These are phyloP conservation scores for Rhabdomys pumilio DNA, from an alignment of 2,797 vertebrate species.

Conservation along the genomic window DNA sequence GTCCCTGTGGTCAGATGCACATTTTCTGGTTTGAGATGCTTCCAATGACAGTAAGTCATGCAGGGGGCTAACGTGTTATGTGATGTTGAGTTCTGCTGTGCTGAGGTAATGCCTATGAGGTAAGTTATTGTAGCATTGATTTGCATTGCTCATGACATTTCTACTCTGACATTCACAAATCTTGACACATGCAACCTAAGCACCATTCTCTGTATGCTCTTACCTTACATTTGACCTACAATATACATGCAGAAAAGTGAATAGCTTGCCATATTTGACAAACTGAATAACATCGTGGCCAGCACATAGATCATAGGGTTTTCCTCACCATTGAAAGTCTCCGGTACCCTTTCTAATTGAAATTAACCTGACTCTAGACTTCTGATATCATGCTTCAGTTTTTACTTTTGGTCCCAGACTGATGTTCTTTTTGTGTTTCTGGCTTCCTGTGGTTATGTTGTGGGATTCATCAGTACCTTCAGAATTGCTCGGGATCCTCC, in stretches of 20 bases:
- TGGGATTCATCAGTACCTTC: neutral
- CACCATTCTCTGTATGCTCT: neutral
- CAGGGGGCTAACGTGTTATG: slow-evolving; percentile 64
- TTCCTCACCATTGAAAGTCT: neutral
- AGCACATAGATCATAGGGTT: neutral
- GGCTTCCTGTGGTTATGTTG: neutral
- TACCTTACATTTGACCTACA: neutral
- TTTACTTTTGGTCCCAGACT: neutral
- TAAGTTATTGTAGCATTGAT: slow-evolving; percentile 73
- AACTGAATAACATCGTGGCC: neutral
- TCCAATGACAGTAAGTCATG: slow-evolving; percentile 75
- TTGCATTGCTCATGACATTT: slow-evolving; percentile 60
- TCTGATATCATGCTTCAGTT: neutral
- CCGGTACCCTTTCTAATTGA: neutral
- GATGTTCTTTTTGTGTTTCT: neutral
- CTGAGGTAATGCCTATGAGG: slow-evolving; percentile 74
- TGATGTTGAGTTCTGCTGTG: slow-evolving; percentile 77
- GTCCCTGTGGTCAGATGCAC: slow-evolving; percentile 82
- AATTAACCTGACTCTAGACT: neutral
- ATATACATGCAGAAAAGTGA: neutral
- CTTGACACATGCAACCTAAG: slow-evolving; percentile 61
- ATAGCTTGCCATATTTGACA: neutral
- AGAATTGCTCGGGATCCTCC: neutral
- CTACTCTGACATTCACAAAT: slow-evolving; percentile 62
- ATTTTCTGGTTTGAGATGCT: slow-evolving; percentile 79